A percentile compares a stretch with the other conserved stretches of the same genome.
phyloP scores from a whole-genome alignment of 2,797 vertebrate genomes.

The Manis javanica region DNA sequence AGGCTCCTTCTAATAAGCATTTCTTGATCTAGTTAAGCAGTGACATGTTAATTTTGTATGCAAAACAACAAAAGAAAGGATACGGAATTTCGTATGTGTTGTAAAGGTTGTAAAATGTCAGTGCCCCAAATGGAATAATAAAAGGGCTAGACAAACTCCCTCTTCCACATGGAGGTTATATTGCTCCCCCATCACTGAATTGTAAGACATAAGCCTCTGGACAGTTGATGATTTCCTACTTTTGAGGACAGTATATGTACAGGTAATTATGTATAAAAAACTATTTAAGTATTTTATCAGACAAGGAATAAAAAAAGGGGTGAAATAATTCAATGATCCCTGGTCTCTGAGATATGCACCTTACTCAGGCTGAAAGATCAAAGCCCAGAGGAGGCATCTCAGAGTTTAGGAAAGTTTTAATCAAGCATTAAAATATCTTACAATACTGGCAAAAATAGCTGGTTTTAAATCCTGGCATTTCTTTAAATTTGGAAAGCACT shows the following conservation, averaged over 20 bases:
- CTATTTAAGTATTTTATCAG: not conserved
- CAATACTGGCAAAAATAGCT: not conserved
- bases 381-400: not conserved
- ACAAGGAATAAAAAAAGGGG: not conserved
- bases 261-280: not conserved
- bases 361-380: not conserved
- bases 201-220: not conserved
- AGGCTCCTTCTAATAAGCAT: not conserved
- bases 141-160: not conserved
- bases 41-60: not conserved
- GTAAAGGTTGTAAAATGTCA: not conserved
- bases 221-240: not conserved
- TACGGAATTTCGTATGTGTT: not conserved
- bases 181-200: not conserved
- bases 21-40: not conserved
- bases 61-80: not conserved
- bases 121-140: not conserved
- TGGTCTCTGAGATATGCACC: not conserved
- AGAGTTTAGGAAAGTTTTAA: not conserved
- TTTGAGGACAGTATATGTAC: not conserved
- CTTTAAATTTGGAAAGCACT: conserved; percentile 41
- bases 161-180: not conserved
- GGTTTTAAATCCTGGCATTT: conserved; percentile 31
- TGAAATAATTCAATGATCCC: not conserved
- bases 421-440: conserved; percentile 31